These are phyloP conservation scores for Solea senegalensis DNA, from an alignment of 2,113 vertebrate genomes.

Conservation along the genomic window DNA sequence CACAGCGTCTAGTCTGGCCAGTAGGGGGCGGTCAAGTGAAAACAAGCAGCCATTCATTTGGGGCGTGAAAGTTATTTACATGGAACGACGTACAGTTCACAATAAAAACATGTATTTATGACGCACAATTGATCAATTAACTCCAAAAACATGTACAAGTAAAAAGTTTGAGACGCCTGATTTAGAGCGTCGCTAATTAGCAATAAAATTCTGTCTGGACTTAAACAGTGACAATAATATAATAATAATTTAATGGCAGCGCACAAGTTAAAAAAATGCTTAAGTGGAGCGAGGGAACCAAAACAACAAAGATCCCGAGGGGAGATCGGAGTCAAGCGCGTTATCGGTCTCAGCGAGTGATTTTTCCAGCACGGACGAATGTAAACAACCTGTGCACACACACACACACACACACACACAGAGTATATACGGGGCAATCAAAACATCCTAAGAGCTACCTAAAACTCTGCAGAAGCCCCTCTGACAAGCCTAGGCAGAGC, in stretches of 20 bases:
- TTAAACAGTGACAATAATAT: not conserved
- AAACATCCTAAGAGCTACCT: conserved; percentile 56
- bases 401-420: too few species aligned
- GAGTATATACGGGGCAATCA: conserved; percentile 42
- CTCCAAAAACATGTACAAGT: too few species aligned
- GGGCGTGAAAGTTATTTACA: too few species aligned
- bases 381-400: conserved; percentile 42
- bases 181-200: too few species aligned
- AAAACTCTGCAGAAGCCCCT: conserved; percentile 31
- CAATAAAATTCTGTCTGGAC: not conserved
- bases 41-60: too few species aligned
- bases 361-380: conserved; percentile 46
- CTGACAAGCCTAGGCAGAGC: conserved; percentile 67
- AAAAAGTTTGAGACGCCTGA: too few species aligned
- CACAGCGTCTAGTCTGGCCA: too few species aligned
- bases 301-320: conserved; percentile 21
- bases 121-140: too few species aligned
- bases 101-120: too few species aligned
- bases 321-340: conserved; percentile 9
- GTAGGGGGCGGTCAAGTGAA: too few species aligned
- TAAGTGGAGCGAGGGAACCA: conserved; percentile 26
- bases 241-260: conserved; percentile 10
- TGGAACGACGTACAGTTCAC: too few species aligned
- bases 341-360: conserved; percentile 49
- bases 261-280: conserved; percentile 20